Conservation (phyloP, 2,113 vertebrate species). For the Australoheros scitulus region DNA sequence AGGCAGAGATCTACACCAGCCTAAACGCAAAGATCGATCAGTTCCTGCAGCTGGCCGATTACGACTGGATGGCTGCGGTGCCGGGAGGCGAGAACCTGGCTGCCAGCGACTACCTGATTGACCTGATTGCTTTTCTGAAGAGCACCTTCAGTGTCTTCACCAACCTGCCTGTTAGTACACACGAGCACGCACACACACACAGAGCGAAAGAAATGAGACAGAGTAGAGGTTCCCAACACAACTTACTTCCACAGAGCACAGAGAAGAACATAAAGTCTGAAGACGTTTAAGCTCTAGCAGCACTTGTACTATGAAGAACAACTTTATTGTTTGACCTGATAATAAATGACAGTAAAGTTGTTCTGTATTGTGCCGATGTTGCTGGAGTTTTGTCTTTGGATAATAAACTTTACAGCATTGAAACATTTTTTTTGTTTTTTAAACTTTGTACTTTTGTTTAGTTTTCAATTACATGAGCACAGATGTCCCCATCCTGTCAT, state of each 20-base stretch:
- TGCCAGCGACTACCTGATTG: constrained; percentile 91
- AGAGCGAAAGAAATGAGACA: neutral
- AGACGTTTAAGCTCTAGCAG: neutral
- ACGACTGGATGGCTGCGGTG: constrained; percentile 87
- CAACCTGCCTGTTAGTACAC: constrained; percentile 91
- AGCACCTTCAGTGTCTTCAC: constrained; percentile 98
- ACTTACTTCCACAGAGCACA: too few species aligned
- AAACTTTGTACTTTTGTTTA: too few species aligned
- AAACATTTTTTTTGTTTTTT: too few species aligned
- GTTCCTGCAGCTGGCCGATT: constrained; percentile 96
- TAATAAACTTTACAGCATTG: neutral
- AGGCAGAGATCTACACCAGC: constrained; percentile 98
- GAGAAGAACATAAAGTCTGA: neutral
- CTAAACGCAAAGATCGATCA: constrained; percentile 98
- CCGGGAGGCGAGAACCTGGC: constrained; percentile 73
- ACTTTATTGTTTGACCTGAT: neutral
- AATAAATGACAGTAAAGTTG: neutral
- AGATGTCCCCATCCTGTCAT: too few species aligned
- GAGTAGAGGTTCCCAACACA: neutral
- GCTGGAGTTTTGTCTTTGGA: neutral
- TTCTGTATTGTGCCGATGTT: neutral
- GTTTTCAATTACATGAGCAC: too few species aligned
- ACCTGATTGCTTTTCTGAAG: constrained; percentile 93
- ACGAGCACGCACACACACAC: neutral
- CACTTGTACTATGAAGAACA: too few species aligned